phyloP scores from a whole-genome alignment of 2,888 invertebrate genomes.

The Meiosimyza decipiens region DNA sequence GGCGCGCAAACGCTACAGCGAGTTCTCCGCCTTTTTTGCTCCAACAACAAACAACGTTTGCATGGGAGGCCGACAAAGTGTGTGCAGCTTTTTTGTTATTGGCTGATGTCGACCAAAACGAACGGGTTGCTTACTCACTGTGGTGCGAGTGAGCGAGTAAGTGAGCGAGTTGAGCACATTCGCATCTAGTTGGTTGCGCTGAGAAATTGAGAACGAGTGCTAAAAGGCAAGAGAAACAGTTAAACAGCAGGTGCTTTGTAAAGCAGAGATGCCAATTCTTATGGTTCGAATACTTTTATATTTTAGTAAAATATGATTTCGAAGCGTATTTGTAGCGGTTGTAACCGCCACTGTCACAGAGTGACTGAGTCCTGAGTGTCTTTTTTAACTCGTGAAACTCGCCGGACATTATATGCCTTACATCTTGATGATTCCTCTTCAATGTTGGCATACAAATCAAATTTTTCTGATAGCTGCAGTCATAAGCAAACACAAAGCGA shows the following conservation, averaged over 20 bases:
- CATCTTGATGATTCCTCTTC: no score
- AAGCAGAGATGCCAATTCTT: no score
- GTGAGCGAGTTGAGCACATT: background rate
- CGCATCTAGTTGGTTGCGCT: background rate
- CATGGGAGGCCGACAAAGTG: constrained; percentile 14
- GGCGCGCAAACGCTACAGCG: constrained; percentile 36
- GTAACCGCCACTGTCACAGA: no score
- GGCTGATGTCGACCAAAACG: constrained; percentile 47
- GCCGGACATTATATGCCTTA: no score
- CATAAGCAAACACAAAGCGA: no score
- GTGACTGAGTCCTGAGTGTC: no score
- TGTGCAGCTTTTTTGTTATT: constrained; percentile 55
- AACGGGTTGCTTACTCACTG: constrained; percentile 48
- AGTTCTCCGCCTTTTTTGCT: constrained; percentile 53
- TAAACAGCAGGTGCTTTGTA: constrained; percentile 5
- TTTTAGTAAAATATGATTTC: no score
- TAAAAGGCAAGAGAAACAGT: constrained; percentile 22
- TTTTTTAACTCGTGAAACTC: no score
- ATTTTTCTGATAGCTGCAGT: no score
- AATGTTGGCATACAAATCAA: no score
- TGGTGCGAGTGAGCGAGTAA: background rate
- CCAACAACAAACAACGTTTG: constrained; percentile 27
- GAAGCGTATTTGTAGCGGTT: no score
- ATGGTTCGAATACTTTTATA: no score
- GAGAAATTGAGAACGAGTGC: constrained; percentile 13